These are phyloP conservation scores for Enteromius afrohamiltoni DNA, from an alignment of 2,797 vertebrate genomes.

Conservation along the genomic window DNA sequence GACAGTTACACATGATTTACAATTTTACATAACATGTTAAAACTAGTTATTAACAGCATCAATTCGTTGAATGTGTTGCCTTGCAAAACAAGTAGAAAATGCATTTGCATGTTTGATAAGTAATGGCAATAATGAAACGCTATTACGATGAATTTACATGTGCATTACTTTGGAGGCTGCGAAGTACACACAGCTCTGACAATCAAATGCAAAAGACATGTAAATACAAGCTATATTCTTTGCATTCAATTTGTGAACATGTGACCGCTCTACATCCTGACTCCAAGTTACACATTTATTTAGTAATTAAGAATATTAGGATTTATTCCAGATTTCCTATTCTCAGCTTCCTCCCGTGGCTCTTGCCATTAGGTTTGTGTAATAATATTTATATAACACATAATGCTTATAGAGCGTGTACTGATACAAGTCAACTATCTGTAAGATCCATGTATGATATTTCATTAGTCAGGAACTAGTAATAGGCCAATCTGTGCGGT, in stretches of 20 bases:
- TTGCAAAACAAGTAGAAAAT: neutral
- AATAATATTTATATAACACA: neutral
- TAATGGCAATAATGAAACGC: neutral
- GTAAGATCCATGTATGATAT: neutral
- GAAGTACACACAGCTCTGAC: neutral
- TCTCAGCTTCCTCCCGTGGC: neutral
- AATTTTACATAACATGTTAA: neutral
- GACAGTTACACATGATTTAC: neutral
- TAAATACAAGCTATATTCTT: neutral
- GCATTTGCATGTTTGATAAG: neutral
- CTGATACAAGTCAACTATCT: neutral
- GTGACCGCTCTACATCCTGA: neutral
- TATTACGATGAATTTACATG: neutral
- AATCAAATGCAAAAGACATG: constrained; percentile 13
- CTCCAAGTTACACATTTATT: neutral
- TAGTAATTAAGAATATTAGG: neutral
- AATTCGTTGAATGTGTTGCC: neutral
- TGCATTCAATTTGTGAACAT: neutral
- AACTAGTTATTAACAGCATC: neutral
- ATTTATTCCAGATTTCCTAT: too few relatives aligned
- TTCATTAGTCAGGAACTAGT: neutral
- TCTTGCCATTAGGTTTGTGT: neutral
- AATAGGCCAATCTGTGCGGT: neutral
- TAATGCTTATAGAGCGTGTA: neutral
- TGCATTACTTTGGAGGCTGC: neutral